Evolutionary conservation across 2,797 vertebrate genomes (phyloP).

Genomic region (Enteromius afrohamiltoni): DNA sequence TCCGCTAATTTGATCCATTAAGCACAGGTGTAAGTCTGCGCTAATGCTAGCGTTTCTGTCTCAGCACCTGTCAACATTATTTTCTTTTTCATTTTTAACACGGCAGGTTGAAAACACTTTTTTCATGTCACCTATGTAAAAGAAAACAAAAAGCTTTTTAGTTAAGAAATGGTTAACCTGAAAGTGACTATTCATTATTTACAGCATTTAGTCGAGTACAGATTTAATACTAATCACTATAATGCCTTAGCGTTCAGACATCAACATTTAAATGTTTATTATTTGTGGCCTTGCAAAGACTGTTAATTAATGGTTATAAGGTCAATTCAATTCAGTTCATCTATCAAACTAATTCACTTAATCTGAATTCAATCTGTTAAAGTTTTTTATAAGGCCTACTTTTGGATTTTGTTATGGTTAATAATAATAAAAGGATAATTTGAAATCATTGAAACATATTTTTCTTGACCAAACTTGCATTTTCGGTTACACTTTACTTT

Average conservation of each 20-base stretch:
- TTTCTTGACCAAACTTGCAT: constrained; percentile 5
- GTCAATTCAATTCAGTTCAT: not conserved
- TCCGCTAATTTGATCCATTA: constrained; percentile 79
- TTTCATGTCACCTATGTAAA: not conserved
- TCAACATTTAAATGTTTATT: not conserved
- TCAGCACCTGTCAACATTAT: constrained; percentile 42
- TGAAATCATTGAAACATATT: not conserved
- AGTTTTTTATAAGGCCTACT: not conserved
- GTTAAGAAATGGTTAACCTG: not conserved
- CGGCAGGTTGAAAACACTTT: not conserved
- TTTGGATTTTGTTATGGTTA: not conserved
- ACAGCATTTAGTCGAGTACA: not conserved
- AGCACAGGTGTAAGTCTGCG: constrained; percentile 55
- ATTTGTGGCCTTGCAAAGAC: not conserved
- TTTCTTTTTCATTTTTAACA: not conserved
- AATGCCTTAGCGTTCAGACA: too few relatives aligned
- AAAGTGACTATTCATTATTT: not conserved
- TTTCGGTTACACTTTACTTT: too few relatives aligned
- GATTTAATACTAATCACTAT: not conserved
- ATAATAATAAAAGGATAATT: too few relatives aligned
- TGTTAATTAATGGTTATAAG: not conserved
- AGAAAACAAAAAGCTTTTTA: not conserved
- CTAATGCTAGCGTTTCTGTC: constrained; percentile 10
- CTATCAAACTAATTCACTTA: not conserved
- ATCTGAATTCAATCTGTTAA: not conserved